phyloP scores from a whole-genome alignment of 2,888 invertebrate genomes.

The Drosophila crucigera region DNA sequence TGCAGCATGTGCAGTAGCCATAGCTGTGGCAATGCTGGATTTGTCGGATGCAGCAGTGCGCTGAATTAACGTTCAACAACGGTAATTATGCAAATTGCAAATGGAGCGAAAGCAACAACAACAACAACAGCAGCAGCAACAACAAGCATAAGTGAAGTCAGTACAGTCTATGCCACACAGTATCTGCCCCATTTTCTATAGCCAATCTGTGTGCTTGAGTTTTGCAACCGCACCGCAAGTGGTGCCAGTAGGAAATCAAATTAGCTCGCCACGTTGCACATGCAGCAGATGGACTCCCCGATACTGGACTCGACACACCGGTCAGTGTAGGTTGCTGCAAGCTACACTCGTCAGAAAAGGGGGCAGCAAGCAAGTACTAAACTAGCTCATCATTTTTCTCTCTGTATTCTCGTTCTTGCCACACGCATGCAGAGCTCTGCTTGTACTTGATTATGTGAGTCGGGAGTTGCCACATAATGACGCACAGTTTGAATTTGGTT shows the following conservation, averaged over 20 bases:
- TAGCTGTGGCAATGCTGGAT: slow-evolving; percentile 38
- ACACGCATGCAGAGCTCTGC: slow-evolving; percentile 46
- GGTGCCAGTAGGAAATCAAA: slow-evolving; percentile 79
- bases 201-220: slow-evolving; percentile 44
- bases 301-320: slow-evolving; percentile 11
- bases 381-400: not conserved
- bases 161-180: slow-evolving; percentile 16
- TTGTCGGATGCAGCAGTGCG: slow-evolving; percentile 63
- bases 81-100: slow-evolving; percentile 82
- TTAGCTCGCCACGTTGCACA: slow-evolving; percentile 71
- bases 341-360: slow-evolving; percentile 4
- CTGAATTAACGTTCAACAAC: slow-evolving; percentile 79
- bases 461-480: slow-evolving; percentile 29
- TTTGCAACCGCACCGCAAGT: slow-evolving; percentile 75
- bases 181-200: slow-evolving; percentile 32
- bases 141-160: slow-evolving; percentile 36
- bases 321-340: slow-evolving; percentile 27
- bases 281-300: slow-evolving; percentile 26
- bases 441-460: slow-evolving; percentile 45
- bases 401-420: slow-evolving; percentile 26
- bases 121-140: slow-evolving; percentile 7
- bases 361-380: no score
- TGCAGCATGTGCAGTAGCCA: slow-evolving; percentile 16
- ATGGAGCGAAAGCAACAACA: slow-evolving; percentile 47
- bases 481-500: slow-evolving; percentile 42